These are phyloP conservation scores for Danio kyathit DNA, from an alignment of 2,797 vertebrate species.

Conservation along the genomic window DNA sequence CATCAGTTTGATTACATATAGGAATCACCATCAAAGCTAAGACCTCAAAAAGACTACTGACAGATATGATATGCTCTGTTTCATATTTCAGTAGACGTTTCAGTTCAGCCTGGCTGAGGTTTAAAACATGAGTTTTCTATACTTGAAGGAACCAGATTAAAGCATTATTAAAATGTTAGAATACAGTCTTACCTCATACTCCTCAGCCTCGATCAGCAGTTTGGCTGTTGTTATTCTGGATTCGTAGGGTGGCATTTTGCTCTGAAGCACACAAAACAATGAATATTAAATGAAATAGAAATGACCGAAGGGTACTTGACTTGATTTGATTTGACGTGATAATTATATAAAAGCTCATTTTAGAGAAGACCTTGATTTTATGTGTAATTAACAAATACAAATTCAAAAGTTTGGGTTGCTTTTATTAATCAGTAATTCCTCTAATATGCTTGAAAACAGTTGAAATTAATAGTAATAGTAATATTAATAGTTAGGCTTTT, in stretches of 20 bases:
- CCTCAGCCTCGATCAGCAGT: constrained; percentile 76
- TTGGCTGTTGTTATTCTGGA: constrained; percentile 79
- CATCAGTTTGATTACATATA: not conserved
- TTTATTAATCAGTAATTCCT: not conserved
- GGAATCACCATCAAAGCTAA: not conserved
- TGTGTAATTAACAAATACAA: not conserved
- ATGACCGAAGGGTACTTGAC: not conserved
- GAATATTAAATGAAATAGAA: not conserved
- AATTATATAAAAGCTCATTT: not conserved
- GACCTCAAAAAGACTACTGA: not conserved
- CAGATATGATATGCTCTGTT: not conserved
- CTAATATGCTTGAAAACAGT: too few relatives aligned
- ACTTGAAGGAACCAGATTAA: not conserved
- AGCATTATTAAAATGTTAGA: not conserved
- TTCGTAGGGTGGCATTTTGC: constrained; percentile 72
- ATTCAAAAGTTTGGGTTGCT: too few relatives aligned
- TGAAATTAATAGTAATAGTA: too few relatives aligned
- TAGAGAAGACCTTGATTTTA: not conserved
- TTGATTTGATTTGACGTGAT: not conserved
- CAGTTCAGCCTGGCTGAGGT: not conserved
- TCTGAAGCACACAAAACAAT: constrained; percentile 59
- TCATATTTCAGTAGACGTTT: not conserved
- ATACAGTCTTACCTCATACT: constrained; percentile 72
- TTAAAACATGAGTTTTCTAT: not conserved
- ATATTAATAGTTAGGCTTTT: not conserved